Evolutionary conservation across 2,888 invertebrate species (phyloP).

Genomic region (Omphaloscelis lunosa): DNA sequence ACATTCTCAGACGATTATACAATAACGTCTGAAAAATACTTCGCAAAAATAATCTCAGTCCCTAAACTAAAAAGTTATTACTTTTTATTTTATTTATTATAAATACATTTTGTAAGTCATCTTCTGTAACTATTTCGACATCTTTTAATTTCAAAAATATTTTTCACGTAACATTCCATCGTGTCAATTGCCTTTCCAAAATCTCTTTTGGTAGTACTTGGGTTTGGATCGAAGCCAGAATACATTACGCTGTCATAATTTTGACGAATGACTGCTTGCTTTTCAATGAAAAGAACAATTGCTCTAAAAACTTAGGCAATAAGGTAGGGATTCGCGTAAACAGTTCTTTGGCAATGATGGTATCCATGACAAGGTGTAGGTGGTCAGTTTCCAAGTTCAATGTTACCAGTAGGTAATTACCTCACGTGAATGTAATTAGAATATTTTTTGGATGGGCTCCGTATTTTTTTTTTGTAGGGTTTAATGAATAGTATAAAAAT

Average conservation of each 20-base stretch:
- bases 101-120: slow-evolving; percentile 26
- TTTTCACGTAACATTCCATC: slow-evolving; percentile 27
- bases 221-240: slow-evolving; percentile 75
- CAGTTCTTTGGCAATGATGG: slow-evolving; percentile 46
- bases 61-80: background rate
- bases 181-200: slow-evolving; percentile 55
- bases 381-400: slow-evolving; percentile 85
- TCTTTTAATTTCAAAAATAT: slow-evolving; percentile 28
- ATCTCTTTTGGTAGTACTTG: slow-evolving; percentile 68
- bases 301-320: slow-evolving; percentile 54
- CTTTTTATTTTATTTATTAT: slow-evolving; percentile 33
- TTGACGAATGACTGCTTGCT: slow-evolving; percentile 59
- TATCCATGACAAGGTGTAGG: slow-evolving; percentile 49
- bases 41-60: slow-evolving; percentile 9
- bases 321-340: slow-evolving; percentile 58
- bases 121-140: slow-evolving; percentile 5
- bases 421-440: slow-evolving; percentile 78
- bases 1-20: slow-evolving; percentile 56
- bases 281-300: slow-evolving; percentile 57
- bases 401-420: slow-evolving; percentile 79
- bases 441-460: slow-evolving; percentile 56
- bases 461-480: slow-evolving; percentile 41
- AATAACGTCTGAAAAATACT: slow-evolving; percentile 43
- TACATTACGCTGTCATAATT: slow-evolving; percentile 70
- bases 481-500: slow-evolving; percentile 49